phyloP scores from a whole-genome alignment of 2,888 invertebrate genomes.

The Netelia virgata region DNA sequence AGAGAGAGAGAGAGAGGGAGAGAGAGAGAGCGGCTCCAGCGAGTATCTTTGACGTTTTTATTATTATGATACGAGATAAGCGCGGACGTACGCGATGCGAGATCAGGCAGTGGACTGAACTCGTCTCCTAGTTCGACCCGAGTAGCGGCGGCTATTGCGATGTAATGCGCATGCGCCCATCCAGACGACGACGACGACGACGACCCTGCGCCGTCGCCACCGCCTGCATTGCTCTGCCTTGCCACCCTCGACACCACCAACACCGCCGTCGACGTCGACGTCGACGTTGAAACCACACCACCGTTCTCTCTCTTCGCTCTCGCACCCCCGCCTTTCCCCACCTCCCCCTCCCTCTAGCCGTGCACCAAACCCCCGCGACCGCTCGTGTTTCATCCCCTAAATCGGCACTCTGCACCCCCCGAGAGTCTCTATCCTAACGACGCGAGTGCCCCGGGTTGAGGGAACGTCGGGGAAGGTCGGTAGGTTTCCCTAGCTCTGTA shows the following conservation, averaged over 20 bases:
- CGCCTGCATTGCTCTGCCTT: constrained; percentile 70
- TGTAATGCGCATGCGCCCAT: constrained; percentile 79
- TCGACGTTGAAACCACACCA: constrained; percentile 70
- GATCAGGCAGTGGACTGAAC: constrained; percentile 83
- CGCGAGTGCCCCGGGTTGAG: constrained; percentile 63
- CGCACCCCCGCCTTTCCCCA: constrained; percentile 41
- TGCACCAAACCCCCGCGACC: constrained; percentile 65
- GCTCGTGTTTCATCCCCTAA: constrained; percentile 82
- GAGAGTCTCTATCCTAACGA: constrained; percentile 68
- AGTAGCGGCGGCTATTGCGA: constrained; percentile 74
- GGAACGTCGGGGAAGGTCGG: constrained; percentile 51
- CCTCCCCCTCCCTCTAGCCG: constrained; percentile 65
- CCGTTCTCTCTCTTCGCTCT: constrained; percentile 36
- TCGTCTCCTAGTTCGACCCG: constrained; percentile 81
- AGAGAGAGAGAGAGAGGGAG: too few relatives aligned
- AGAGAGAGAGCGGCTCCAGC: not conserved
- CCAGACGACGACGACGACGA: constrained; percentile 73
- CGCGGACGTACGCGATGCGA: constrained; percentile 73
- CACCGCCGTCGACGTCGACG: constrained; percentile 69
- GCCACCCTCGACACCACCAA: constrained; percentile 67
- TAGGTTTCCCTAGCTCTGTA: constrained; percentile 42
- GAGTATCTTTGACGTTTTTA: constrained; percentile 24
- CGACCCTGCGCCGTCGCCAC: constrained; percentile 79
- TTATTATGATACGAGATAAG: constrained; percentile 37
- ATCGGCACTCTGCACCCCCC: constrained; percentile 79